Percentiles rank a stretch among this genome's conserved stretches.
phyloP scores from a whole-genome alignment of 2,888 invertebrate genomes.

The Flexamia atlantica region DNA sequence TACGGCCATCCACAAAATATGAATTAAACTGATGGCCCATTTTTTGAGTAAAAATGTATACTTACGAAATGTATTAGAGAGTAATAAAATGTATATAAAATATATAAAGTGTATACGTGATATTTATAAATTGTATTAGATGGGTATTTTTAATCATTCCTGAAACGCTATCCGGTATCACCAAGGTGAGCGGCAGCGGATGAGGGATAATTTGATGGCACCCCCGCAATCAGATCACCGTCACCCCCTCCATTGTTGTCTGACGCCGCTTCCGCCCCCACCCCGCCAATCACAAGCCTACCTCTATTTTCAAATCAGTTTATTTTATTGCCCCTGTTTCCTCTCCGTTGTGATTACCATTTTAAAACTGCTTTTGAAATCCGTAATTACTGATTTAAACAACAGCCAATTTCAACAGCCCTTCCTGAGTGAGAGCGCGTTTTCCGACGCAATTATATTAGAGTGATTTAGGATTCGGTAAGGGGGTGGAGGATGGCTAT shows the following conservation, averaged over 20 bases:
- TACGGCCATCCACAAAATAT: too few species aligned
- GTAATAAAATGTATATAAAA: too few species aligned
- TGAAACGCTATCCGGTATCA: too few species aligned
- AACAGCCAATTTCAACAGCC: conserved; percentile 47
- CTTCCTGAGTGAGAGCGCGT: conserved; percentile 47
- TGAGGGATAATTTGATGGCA: conserved; percentile 32
- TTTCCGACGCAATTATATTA: conserved; percentile 12
- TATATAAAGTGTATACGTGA: too few species aligned
- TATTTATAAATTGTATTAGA: too few species aligned
- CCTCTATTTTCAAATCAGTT: conserved; percentile 56
- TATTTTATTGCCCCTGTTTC: conserved; percentile 54
- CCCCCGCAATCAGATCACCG: conserved; percentile 44
- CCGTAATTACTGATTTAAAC: conserved; percentile 48
- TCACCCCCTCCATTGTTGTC: conserved; percentile 40
- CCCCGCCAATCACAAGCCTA: conserved; percentile 31
- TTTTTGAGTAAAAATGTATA: too few species aligned
- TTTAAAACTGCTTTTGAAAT: conserved; percentile 54
- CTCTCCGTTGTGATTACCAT: conserved; percentile 44
- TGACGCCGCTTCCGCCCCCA: conserved; percentile 22
- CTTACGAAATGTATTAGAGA: too few species aligned
- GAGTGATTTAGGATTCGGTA: conserved; percentile 12
- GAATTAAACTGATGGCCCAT: too few species aligned
- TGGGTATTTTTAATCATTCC: too few species aligned
- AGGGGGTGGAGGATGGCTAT: neutral
- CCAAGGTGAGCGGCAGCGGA: conserved; percentile 26